Evolutionary conservation across 2,797 vertebrate species (phyloP).

Genomic region (Peromyscus aztecus): DNA sequence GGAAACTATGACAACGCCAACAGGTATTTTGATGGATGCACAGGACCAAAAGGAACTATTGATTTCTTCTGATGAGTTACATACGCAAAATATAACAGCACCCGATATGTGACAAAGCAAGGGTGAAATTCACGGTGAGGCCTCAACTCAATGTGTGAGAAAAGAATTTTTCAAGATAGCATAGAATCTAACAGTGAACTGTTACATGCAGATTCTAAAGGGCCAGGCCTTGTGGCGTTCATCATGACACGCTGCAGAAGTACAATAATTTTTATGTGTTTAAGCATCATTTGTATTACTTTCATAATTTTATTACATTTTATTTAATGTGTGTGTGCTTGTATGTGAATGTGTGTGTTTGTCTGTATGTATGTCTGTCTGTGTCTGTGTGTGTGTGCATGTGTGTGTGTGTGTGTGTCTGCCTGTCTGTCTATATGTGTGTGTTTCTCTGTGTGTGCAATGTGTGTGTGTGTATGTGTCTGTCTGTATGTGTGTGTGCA

Average conservation of each 20-base stretch:
- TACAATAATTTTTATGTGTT: slow-evolving; percentile 51
- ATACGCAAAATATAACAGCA: not conserved
- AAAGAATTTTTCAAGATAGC: not conserved
- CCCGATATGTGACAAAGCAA: not conserved
- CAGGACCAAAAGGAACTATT: not conserved
- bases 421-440: too few relatives aligned
- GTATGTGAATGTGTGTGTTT: too few relatives aligned
- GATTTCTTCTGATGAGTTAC: not conserved
- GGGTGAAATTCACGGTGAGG: not conserved
- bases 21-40: not conserved
- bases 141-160: not conserved
- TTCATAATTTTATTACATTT: not conserved
- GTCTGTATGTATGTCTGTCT: too few relatives aligned
- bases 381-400: too few relatives aligned
- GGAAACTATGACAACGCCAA: not conserved
- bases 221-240: slow-evolving; percentile 3
- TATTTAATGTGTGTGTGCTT: not conserved
- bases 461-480: too few relatives aligned
- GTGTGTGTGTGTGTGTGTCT: too few relatives aligned
- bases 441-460: too few relatives aligned
- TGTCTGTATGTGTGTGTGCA: too few relatives aligned
- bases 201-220: not conserved
- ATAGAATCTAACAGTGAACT: not conserved
- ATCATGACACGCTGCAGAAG: not conserved
- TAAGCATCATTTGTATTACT: not conserved